Base-by-base conservation (phyloP, 2,113 vertebrate species). In the Hydrochoerus hydrochaeris region DNA sequence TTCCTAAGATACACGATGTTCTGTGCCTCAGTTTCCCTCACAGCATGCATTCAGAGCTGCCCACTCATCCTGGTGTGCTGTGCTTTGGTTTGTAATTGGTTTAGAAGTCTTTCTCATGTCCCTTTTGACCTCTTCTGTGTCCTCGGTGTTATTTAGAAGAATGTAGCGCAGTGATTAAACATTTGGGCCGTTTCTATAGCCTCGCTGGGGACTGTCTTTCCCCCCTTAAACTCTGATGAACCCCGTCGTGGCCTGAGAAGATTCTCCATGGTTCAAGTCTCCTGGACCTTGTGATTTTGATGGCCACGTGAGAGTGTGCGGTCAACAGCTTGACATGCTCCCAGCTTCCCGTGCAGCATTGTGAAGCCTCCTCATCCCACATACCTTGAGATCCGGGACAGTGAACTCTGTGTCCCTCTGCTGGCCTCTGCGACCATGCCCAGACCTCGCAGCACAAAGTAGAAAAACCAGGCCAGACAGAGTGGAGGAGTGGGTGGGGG, bases 311-410 rank as follows among this genome's bases (percentile, higher is more conserved):
- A 71, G 32, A 38, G 11, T 11, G 41, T 32, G 32, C 41, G 13
- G 54, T 22, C 16, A 4, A 8, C 7, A 4, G 3, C 63, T 54
- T 44, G 22, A 11, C 10, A 9, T 32, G 3, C 11, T 26, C 38
- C 13, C 19, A 3, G 9, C 1, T 17, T 17, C 4, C 28, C 22
- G 12, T 57, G 26, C 0, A 3, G 80, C 1, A 16, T 14, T 7
- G 35, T 26, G 28, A 26, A 41, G 12, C 58, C 73, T 12, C 58
- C 73, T 12, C 73, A 26, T 44, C 73, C 38, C 73, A 75, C 2
- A 20, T 22, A 4, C 41, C 73, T 44, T 77, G 73, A 14, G 41
- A 30, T 4, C 73, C 13, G 0, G 13, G 41, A 71, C 71, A 41
- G 71, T 24, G 20, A 41, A 24, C 20, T 5, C 20, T 1, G 22